Percentiles rank a stretch among this genome's conserved stretches.
These are phyloP conservation scores for Drosophila subpulchrella DNA, from an alignment of 1,140 invertebrate species.

Conservation along the genomic window DNA sequence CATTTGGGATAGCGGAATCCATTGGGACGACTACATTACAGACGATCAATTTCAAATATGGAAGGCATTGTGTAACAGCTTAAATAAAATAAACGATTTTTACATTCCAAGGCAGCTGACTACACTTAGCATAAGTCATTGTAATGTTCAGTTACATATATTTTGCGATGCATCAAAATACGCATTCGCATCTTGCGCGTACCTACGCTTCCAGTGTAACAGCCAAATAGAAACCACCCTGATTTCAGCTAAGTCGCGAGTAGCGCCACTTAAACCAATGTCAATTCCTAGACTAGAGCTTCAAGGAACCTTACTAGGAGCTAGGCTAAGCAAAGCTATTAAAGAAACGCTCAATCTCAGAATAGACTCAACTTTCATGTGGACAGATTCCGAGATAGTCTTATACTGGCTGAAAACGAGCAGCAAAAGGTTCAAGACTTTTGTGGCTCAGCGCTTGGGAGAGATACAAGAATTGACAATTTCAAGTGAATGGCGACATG, in stretches of 20 bases:
- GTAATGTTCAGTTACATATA: constrained; percentile 19
- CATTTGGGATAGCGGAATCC: constrained; percentile 26
- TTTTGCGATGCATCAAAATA: constrained; percentile 21
- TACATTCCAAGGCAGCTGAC: not conserved
- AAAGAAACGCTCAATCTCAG: not conserved
- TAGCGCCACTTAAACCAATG: constrained; percentile 22
- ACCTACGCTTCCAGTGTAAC: constrained; percentile 9
- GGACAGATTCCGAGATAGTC: not conserved
- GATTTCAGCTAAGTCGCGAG: constrained; percentile 8
- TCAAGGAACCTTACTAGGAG: not conserved
- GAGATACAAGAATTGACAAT: constrained; percentile 62
- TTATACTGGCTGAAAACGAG: constrained; percentile 15
- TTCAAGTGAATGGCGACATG: constrained; percentile 53
- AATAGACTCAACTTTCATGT: not conserved
- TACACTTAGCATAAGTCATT: not conserved
- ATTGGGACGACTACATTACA: constrained; percentile 16
- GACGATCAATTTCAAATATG: not conserved
- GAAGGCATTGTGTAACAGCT: too few species aligned
- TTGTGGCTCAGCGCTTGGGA: constrained; percentile 53
- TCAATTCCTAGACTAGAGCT: constrained; percentile 18
- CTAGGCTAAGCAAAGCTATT: not conserved
- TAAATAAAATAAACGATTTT: too few species aligned
- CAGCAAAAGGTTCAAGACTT: constrained; percentile 37
- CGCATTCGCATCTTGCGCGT: constrained; percentile 25
- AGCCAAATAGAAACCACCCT: not conserved